Percentiles rank a stretch among this genome's conserved stretches.
phyloP scores from a whole-genome alignment of 1,140 invertebrate species.

The Polypedilum vanderplanki region DNA sequence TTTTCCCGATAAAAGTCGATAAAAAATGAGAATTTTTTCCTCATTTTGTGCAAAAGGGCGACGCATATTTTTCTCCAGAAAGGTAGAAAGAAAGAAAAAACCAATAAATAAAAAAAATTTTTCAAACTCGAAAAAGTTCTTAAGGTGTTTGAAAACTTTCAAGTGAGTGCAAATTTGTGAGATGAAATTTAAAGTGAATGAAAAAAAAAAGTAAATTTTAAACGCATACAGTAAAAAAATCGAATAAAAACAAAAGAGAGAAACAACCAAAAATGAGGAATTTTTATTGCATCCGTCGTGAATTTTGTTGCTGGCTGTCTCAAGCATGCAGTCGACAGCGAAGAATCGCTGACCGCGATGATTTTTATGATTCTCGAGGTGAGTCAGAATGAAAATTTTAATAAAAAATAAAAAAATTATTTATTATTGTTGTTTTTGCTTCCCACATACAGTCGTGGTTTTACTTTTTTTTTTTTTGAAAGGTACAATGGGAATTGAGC shows the following conservation, averaged over 20 bases:
- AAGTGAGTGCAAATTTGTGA: background rate
- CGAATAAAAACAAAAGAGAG: no score
- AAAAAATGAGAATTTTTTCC: background rate
- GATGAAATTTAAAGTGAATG: background rate
- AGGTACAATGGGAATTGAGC: no score
- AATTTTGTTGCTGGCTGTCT: background rate
- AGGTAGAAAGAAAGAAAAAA: background rate
- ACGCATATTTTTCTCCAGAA: background rate
- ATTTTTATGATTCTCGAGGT: slow-evolving; percentile 22
- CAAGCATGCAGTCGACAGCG: background rate
- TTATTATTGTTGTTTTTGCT: no score
- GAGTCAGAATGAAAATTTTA: background rate
- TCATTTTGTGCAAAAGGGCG: slow-evolving; percentile 5
- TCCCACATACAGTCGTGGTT: no score
- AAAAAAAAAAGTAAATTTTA: background rate
- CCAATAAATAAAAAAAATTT: background rate
- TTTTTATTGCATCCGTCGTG: background rate
- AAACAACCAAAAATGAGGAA: background rate
- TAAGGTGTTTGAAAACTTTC: background rate
- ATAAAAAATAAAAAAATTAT: no score
- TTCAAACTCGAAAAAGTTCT: background rate
- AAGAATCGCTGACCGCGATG: background rate
- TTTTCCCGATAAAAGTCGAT: background rate
- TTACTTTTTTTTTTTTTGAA: no score
- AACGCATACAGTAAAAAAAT: no score